Conservation (phyloP, 1,140 invertebrate species). For the Drosophila busckii region DNA sequence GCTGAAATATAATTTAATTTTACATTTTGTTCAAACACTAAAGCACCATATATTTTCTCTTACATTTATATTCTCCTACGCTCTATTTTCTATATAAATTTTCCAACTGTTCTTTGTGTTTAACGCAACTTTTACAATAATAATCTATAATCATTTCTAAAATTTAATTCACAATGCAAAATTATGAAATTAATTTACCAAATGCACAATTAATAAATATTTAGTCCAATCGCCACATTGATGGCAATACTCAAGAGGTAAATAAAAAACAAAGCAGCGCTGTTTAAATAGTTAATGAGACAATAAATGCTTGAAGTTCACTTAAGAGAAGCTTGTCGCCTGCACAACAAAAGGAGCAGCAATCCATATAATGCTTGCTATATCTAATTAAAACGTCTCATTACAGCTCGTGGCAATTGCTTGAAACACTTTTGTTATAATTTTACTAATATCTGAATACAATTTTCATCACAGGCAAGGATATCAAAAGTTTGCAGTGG, state of each 20-base stretch:
- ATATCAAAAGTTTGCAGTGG: slow-evolving; percentile 91
- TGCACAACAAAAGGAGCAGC: too few relatives aligned
- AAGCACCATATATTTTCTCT: slow-evolving; percentile 64
- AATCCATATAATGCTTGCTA: too few relatives aligned
- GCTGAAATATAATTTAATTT: neutral
- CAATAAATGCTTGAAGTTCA: slow-evolving; percentile 40
- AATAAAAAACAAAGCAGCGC: slow-evolving; percentile 61
- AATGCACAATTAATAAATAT: slow-evolving; percentile 75
- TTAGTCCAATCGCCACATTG: slow-evolving; percentile 91
- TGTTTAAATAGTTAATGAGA: slow-evolving; percentile 40
- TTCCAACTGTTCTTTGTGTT: slow-evolving; percentile 18
- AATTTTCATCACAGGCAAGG: slow-evolving; percentile 85
- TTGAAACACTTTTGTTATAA: neutral
- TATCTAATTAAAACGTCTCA: too few relatives aligned
- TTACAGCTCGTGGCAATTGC: neutral
- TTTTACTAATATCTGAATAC: slow-evolving; percentile 16
- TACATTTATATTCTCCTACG: slow-evolving; percentile 56
- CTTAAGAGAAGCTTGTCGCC: too few relatives aligned
- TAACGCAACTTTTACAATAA: slow-evolving; percentile 58
- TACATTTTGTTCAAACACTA: slow-evolving; percentile 32
- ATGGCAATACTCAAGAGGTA: slow-evolving; percentile 92
- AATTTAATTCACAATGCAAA: slow-evolving; percentile 39
- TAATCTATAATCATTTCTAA: slow-evolving; percentile 1
- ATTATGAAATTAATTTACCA: slow-evolving; percentile 59
- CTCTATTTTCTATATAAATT: slow-evolving; percentile 52